These are phyloP conservation scores for Gallinago paraguaiae DNA, from an alignment of 2,113 vertebrate species.

Conservation along the genomic window DNA sequence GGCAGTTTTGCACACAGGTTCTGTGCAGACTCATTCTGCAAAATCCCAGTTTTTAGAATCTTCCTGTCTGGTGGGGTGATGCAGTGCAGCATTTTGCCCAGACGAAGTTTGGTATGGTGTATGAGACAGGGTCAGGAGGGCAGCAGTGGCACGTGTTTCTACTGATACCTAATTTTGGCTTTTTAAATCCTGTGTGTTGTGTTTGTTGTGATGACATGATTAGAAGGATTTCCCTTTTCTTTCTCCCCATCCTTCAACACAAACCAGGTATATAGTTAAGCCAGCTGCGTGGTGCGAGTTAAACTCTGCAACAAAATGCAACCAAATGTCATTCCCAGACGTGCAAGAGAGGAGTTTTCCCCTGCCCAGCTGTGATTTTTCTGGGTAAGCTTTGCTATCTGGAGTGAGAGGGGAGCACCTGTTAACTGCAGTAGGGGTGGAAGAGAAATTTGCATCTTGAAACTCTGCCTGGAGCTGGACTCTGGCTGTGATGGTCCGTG, in stretches of 20 bases:
- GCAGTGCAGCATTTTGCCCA: constrained; percentile 54
- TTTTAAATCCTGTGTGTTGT: neutral
- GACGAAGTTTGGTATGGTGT: neutral
- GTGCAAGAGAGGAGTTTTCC: neutral
- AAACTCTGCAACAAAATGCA: neutral
- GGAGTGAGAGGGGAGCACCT: neutral
- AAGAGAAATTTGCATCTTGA: neutral
- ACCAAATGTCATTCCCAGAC: neutral
- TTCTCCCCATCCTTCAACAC: neutral
- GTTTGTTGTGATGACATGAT: neutral
- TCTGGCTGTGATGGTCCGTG: neutral
- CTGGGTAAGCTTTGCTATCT: neutral
- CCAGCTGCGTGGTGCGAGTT: neutral
- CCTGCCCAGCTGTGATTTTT: neutral
- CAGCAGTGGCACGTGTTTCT: neutral
- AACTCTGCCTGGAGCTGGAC: neutral
- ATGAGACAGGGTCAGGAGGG: neutral
- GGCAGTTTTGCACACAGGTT: constrained; percentile 20
- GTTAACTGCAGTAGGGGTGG: neutral
- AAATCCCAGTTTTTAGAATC: neutral
- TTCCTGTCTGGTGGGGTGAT: neutral
- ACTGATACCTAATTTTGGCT: neutral
- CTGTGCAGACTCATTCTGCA: neutral
- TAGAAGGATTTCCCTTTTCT: neutral
- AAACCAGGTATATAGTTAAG: neutral